Base-by-base conservation (phyloP, 2,113 vertebrate species). In the Scomber scombrus region DNA sequence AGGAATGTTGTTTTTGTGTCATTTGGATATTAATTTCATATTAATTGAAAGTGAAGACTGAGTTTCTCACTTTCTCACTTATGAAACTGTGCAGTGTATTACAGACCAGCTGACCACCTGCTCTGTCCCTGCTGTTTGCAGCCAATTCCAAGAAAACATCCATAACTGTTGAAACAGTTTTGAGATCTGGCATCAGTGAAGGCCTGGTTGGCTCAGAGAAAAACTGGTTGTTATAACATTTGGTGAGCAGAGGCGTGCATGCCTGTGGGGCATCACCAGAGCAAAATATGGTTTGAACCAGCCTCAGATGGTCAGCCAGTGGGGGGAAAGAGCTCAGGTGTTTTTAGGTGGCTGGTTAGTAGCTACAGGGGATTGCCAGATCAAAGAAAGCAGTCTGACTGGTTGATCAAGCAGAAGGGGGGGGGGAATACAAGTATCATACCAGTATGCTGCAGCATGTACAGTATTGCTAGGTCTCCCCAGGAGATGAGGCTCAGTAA, bases 301-400 rank as follows among this genome's bases (percentile, higher is more conserved):
- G 55, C 31, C 60, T n/a, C 11, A 71, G 15, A 26, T 40, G 13
- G 26, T 29, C 15, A 23, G 29, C 49, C 19, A 47, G 52, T 2
- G 0, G 21, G 58, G 18, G 55, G 19, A 2, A 4, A 56, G 29
- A 50, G n/a, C 34, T 64, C 31, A 52, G 64, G 75, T 81, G 52
- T 82, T 67, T 58, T 34, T 43, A 10, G 65, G 46, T 18, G 18
- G 21, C 54, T 67, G 65, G 64, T 45, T 21, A 46, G 4, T 18
- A 13, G 15, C 80, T 56, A 65, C 26, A 29, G 65, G 65, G 47
- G 40, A 14, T 34, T 0, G 2, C 34, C 26, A 70, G 19, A 82
- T 82, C 75, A 86, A 75, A 75, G 66, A 9, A 34, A 57, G 47
- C 31, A 14, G 34, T 18, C 57, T 65, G 40, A 47, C 46, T 55